phyloP scores from a whole-genome alignment of 1,140 invertebrate species.

The Drosophila athabasca region DNA sequence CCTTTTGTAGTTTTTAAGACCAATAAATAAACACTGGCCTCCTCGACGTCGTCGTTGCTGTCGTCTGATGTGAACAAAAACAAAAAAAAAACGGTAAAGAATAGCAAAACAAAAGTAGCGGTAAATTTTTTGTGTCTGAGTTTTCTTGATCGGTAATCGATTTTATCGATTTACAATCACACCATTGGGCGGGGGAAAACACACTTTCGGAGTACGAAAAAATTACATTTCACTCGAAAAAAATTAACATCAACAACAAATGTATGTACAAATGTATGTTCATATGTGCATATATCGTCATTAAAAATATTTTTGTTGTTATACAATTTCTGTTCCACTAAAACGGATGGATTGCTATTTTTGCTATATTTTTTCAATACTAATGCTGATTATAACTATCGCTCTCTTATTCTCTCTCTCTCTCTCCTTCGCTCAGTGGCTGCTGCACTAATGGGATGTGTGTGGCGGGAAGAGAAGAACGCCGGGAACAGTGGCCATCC shows the following conservation, averaged over 20 bases:
- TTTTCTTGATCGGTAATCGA: slow-evolving; percentile 57
- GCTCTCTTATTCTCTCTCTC: slow-evolving; percentile 39
- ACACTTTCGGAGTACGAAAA: slow-evolving; percentile 8
- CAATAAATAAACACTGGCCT: slow-evolving; percentile 48
- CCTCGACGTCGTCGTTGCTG: slow-evolving; percentile 32
- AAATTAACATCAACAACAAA: slow-evolving; percentile 6
- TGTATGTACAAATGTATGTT: not conserved
- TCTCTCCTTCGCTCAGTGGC: not conserved
- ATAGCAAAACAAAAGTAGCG: slow-evolving; percentile 43
- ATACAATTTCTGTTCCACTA: slow-evolving; percentile 60
- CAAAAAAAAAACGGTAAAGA: slow-evolving; percentile 42
- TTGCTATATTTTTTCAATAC: slow-evolving; percentile 47
- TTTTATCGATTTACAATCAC: slow-evolving; percentile 66
- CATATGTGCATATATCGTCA: slow-evolving; percentile 18
- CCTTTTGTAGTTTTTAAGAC: slow-evolving; percentile 29
- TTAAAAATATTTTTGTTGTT: slow-evolving; percentile 48
- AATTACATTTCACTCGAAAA: slow-evolving; percentile 26
- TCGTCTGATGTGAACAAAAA: slow-evolving; percentile 52
- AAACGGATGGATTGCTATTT: slow-evolving; percentile 30
- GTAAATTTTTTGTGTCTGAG: slow-evolving; percentile 32
- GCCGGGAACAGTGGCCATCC: slow-evolving; percentile 10
- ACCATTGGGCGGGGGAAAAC: not conserved
- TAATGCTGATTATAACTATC: slow-evolving; percentile 60
- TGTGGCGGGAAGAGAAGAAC: slow-evolving; percentile 6
- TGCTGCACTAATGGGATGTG: slow-evolving; percentile 48